Evolutionary conservation across 2,113 vertebrate species (phyloP), one percentile per base, ranked within the genome.

Genomic region (Gnathonemus longibarbis): DNA sequence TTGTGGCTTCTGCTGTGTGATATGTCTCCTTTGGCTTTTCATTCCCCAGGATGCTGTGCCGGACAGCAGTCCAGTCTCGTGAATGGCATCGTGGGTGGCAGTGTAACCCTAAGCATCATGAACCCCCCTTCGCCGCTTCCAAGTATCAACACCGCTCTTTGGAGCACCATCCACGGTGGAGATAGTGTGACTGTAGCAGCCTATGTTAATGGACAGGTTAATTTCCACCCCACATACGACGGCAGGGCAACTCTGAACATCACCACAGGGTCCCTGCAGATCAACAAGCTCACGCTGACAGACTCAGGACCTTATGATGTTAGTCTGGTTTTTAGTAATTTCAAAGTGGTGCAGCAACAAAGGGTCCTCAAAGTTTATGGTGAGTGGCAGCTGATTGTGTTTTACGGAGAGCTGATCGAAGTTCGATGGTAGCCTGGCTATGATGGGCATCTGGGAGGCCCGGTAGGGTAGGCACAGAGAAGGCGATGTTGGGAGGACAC

Each of bases 221-320:
- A 45, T 13, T 0, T n/a, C n/a, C 2, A 2, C 0, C 1, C 24
- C 5, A 3, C 0, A 6, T 89, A 85, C 24, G 15, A 4, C 3
- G 24, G 13, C 52, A 84, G 89, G 80, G 52, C 48, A 10, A 6
- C 13, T 6, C 31, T 89, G 24, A 24, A 85, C 80, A 27, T 0
- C 7, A 48, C 50, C 27, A 84, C 80, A 27, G 89, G 89, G 7
- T 48, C 52, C 5, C 80, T 89, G 50, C 50, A 45, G 52, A 80
- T 89, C 50, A 2, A 5, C 21, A 3, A 31, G 1, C 50, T 89
- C 35, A 85, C 52, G 24, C 11, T 17, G 5, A 19, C 39, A 0
- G 89, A 89, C 80, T 58, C 89, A 0, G 89, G 89, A 39, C 5
- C n/a, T 84, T 89, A 85, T 84, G 10, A 35, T 9, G 24, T 85